Conservation (phyloP, 2,113 vertebrate genomes). For the Trichechus manatus region DNA sequence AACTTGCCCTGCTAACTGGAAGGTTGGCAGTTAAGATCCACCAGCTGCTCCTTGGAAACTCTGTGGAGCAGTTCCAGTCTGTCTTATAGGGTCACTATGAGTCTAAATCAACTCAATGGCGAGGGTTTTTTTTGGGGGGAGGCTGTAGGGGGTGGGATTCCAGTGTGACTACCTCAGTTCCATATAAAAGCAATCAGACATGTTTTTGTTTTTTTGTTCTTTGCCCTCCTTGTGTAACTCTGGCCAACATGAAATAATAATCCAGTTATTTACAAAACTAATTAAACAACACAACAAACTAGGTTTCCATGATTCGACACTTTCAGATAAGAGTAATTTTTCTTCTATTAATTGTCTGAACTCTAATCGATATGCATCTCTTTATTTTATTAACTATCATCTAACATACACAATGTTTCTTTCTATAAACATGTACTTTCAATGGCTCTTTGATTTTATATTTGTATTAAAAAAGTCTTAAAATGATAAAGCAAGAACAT, state of each 20-base stretch:
- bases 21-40: too few species aligned
- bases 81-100: too few species aligned
- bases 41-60: too few species aligned
- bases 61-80: too few species aligned
- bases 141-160: too few species aligned
- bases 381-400: not conserved
- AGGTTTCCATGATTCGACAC: not conserved
- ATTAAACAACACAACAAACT: not conserved
- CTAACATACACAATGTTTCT: not conserved
- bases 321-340: not conserved
- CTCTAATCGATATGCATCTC: not conserved
- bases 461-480: not conserved
- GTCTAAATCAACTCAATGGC: too few species aligned
- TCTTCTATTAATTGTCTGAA: not conserved
- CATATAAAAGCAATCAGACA: not conserved
- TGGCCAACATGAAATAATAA: not conserved
- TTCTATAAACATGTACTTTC: not conserved
- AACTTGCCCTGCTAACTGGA: too few species aligned
- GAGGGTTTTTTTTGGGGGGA: too few species aligned
- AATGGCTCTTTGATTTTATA: not conserved
- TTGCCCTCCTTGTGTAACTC: not conserved
- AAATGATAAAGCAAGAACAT: not conserved
- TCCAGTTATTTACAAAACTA: not conserved
- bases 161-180: not conserved
- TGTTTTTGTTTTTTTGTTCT: not conserved